These are phyloP conservation scores for Drosophila ananassae DNA, from an alignment of 1,140 invertebrate genomes.

Conservation along the genomic window DNA sequence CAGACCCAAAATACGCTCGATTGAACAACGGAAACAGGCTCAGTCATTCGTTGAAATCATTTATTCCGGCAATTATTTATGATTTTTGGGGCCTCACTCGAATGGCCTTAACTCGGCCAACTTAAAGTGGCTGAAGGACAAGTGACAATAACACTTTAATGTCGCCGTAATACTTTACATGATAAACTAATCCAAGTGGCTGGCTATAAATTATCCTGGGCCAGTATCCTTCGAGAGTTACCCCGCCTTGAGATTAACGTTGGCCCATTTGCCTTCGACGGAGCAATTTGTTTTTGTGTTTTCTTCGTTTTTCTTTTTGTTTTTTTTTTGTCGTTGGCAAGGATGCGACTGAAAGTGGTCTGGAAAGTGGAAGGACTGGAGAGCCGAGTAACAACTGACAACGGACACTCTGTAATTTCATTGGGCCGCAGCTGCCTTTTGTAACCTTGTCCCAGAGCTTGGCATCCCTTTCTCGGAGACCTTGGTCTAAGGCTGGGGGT, in stretches of 20 bases:
- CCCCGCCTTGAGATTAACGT: conserved; percentile 53
- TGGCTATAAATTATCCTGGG: conserved; percentile 43
- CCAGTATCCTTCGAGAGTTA: conserved; percentile 30
- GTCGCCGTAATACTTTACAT: conserved; percentile 15
- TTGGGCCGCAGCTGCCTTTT: conserved; percentile 36
- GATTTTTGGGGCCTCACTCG: conserved; percentile 16
- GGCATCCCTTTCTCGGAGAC: conserved; percentile 25
- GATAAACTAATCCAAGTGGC: conserved; percentile 42
- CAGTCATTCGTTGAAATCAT: conserved; percentile 38
- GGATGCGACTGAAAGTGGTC: conserved; percentile 4
- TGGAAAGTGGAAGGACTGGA: conserved; percentile 4
- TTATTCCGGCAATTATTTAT: conserved; percentile 48
- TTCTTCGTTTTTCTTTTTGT: conserved; percentile 8
- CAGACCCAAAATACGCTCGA: conserved; percentile 28
- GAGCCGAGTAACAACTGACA: conserved; percentile 22
- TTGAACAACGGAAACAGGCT: conserved; percentile 37
- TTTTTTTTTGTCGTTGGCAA: neutral
- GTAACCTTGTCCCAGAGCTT: conserved; percentile 20
- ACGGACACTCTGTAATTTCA: conserved; percentile 72
- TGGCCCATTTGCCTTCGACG: conserved; percentile 29
- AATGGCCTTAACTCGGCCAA: conserved; percentile 6
- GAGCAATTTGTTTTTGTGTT: conserved; percentile 52
- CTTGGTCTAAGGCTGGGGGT: conserved; percentile 12
- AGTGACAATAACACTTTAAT: conserved; percentile 18
- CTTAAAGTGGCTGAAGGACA: conserved; percentile 17